These are phyloP conservation scores for Eolophus roseicapilla DNA, from an alignment of 2,113 vertebrate species.

Conservation along the genomic window DNA sequence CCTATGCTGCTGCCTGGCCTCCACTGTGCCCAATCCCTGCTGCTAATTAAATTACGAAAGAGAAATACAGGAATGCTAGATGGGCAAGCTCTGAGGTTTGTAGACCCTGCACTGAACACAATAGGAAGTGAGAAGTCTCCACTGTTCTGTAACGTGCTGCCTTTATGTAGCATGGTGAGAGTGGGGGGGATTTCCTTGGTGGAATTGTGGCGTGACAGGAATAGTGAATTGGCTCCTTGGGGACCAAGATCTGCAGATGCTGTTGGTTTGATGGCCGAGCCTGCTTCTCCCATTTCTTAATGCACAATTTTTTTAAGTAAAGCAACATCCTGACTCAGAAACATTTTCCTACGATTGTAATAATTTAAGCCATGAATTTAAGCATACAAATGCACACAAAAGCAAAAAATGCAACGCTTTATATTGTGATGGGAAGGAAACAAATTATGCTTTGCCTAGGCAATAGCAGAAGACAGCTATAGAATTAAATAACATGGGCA, in stretches of 20 bases:
- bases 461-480: background rate
- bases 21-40: background rate
- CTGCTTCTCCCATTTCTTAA: background rate
- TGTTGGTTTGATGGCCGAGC: background rate
- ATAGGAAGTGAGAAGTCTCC: fast-evolving
- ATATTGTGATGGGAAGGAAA: background rate
- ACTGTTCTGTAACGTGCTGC: fast-evolving
- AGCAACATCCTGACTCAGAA: background rate
- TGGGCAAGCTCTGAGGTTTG: background rate
- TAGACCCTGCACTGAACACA: fast-evolving
- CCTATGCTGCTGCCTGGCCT: background rate
- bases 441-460: background rate
- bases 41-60: background rate
- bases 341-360: background rate
- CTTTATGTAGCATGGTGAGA: fast-evolving
- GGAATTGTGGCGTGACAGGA: fast-evolving
- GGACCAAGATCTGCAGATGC: fast-evolving
- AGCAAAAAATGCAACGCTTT: background rate
- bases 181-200: background rate
- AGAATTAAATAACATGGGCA: background rate
- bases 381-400: too few species aligned
- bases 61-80: background rate
- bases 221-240: fast-evolving
- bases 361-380: background rate
- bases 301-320: background rate